Conservation (phyloP, 2,797 vertebrate species). For the Micrastur ruficollis region DNA sequence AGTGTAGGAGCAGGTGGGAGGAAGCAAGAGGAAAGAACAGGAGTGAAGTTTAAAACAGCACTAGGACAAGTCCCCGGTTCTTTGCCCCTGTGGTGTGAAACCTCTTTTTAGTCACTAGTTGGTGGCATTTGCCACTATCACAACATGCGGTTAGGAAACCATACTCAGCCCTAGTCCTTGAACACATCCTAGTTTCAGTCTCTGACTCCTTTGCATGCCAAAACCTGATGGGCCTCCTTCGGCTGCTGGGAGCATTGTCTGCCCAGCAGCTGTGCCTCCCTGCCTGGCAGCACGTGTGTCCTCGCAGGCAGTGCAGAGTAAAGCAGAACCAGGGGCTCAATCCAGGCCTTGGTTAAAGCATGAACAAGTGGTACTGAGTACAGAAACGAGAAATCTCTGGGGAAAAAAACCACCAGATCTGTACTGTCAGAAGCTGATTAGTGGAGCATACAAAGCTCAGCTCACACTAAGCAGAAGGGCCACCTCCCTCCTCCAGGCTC, state of each 20-base stretch:
- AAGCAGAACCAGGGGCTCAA: not conserved
- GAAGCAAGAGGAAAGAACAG: not conserved
- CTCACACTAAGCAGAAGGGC: not conserved
- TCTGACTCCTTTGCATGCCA: not conserved
- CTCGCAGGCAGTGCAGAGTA: not conserved
- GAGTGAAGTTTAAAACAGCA: not conserved
- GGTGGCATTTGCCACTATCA: not conserved
- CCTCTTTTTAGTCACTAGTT: not conserved
- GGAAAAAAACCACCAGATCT: not conserved
- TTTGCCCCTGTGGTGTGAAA: not conserved
- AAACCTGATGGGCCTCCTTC: not conserved
- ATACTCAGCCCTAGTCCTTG: not conserved
- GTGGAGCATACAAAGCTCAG: not conserved
- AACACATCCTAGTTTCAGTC: not conserved
- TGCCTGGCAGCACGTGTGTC: rapidly evolving
- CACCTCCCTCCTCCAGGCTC: not conserved
- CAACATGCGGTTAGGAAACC: not conserved
- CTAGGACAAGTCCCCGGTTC: not conserved
- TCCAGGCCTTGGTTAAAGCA: not conserved
- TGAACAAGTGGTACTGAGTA: rapidly evolving
- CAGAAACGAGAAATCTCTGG: not conserved
- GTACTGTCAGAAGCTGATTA: not conserved
- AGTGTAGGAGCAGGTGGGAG: not conserved
- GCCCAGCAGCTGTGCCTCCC: not conserved
- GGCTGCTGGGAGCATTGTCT: not conserved